Percentiles rank a stretch among this genome's conserved stretches.
phyloP scores from a whole-genome alignment of 2,113 vertebrate species.

The Clarias magur region DNA sequence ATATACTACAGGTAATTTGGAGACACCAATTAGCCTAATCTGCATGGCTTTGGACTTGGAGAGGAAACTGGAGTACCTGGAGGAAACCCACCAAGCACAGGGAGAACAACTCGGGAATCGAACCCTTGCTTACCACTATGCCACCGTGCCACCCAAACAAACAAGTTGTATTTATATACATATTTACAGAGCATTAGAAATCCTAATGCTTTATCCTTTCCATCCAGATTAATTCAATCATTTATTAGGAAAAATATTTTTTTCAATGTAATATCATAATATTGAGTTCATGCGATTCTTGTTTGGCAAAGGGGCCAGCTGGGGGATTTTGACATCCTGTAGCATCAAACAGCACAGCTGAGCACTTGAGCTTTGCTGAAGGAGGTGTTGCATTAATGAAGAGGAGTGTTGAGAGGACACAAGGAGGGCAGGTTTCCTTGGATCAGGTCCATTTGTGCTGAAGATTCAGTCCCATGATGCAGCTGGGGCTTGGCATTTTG shows the following conservation, averaged over 20 bases:
- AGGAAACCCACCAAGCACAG: too few relatives aligned
- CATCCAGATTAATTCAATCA: not conserved
- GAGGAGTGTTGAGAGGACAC: not conserved
- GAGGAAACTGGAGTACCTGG: too few relatives aligned
- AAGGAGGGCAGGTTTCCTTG: not conserved
- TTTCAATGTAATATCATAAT: not conserved
- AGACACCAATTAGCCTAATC: too few relatives aligned
- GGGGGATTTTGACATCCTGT: not conserved
- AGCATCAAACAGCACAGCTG: not conserved
- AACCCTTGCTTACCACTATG: too few relatives aligned
- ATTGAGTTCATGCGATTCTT: not conserved
- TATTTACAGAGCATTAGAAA: not conserved
- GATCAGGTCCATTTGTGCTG: not conserved
- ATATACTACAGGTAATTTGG: too few relatives aligned
- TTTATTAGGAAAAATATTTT: not conserved
- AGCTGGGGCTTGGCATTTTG: constrained; percentile 20
- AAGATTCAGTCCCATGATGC: not conserved
- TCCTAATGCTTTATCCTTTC: too few relatives aligned
- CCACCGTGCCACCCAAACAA: too few relatives aligned
- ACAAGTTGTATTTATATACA: not conserved
- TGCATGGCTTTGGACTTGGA: too few relatives aligned
- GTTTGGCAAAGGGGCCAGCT: not conserved
- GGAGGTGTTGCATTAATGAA: not conserved
- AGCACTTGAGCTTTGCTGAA: not conserved
- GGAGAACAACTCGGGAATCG: too few relatives aligned